These are phyloP conservation scores for Gymnoscelis rufifasciata DNA, from an alignment of 2,888 invertebrate species.

Conservation along the genomic window DNA sequence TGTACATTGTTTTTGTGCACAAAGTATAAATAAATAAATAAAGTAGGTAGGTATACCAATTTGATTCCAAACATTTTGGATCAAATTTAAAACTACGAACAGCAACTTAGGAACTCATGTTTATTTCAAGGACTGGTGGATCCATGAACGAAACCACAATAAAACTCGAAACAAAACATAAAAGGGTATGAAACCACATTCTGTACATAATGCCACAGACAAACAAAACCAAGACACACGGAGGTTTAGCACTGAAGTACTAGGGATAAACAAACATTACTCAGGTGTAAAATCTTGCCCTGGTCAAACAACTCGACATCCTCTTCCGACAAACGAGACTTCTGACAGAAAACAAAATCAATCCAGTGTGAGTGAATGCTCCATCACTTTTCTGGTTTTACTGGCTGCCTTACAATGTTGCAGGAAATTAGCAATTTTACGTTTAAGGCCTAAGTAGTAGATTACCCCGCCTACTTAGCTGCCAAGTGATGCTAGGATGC, in stretches of 20 bases:
- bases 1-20: too few species aligned
- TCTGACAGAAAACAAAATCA: slow-evolving; percentile 15
- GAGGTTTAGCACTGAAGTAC: slow-evolving; percentile 12
- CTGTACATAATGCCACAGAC: not conserved
- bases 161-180: slow-evolving; percentile 3
- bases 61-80: too few species aligned
- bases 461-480: not conserved
- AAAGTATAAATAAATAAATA: too few species aligned
- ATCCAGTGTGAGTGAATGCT: slow-evolving; percentile 11
- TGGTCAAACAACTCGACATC: slow-evolving; percentile 25
- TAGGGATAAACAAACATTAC: slow-evolving; percentile 20
- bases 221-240: slow-evolving; percentile 18
- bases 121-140: slow-evolving; percentile 7
- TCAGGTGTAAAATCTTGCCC: slow-evolving; percentile 26
- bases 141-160: slow-evolving; percentile 2
- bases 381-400: slow-evolving; percentile 14
- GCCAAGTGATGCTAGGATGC: too few species aligned
- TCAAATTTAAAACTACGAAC: too few species aligned
- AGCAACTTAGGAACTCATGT: too few species aligned
- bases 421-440: slow-evolving; percentile 6
- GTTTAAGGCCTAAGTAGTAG: not conserved
- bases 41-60: too few species aligned
- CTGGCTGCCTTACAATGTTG: slow-evolving; percentile 1
- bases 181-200: slow-evolving; percentile 3
- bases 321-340: slow-evolving; percentile 21